Conservation (phyloP, 1,140 invertebrate species). For the Bombyx mandarina region DNA sequence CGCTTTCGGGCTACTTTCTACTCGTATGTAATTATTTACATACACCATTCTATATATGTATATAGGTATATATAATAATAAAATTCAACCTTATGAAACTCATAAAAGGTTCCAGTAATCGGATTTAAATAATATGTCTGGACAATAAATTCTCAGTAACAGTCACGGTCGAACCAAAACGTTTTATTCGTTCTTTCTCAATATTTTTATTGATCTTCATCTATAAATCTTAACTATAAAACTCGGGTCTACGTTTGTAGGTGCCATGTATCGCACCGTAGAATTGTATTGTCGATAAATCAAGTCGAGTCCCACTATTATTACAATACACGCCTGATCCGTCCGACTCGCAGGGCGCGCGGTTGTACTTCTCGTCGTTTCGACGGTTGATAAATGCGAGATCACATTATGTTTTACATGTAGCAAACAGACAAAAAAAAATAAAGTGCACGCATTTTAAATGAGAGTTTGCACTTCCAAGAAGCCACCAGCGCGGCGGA, state of each 20-base stretch:
- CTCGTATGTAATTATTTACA: no score
- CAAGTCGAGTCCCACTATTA: conserved; percentile 25
- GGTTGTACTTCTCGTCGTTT: conserved; percentile 1
- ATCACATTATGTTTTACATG: neutral
- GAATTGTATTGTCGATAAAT: conserved; percentile 28
- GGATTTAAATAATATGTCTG: conserved; percentile 26
- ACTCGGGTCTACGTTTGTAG: conserved; percentile 19
- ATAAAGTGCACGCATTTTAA: neutral
- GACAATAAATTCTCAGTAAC: conserved; percentile 18
- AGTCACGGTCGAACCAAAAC: conserved; percentile 8
- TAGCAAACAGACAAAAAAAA: neutral
- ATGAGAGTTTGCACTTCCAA: conserved; percentile 22
- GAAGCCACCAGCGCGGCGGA: conserved; percentile 10
- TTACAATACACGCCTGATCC: conserved; percentile 20
- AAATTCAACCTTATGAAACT: conserved; percentile 13
- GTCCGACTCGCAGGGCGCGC: neutral
- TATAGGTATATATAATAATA: no score
- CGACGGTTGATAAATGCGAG: neutral
- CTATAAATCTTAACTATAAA: conserved; percentile 33
- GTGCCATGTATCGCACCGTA: conserved; percentile 24
- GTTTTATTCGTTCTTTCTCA: conserved; percentile 12
- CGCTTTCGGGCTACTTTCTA: no score
- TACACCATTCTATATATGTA: no score
- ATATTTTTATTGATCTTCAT: conserved; percentile 34
- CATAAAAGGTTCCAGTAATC: conserved; percentile 20